Evolutionary conservation across 2,113 vertebrate species (phyloP), one percentile per base, ranked within the genome.

Genomic region (Lanius ludovicianus): DNA sequence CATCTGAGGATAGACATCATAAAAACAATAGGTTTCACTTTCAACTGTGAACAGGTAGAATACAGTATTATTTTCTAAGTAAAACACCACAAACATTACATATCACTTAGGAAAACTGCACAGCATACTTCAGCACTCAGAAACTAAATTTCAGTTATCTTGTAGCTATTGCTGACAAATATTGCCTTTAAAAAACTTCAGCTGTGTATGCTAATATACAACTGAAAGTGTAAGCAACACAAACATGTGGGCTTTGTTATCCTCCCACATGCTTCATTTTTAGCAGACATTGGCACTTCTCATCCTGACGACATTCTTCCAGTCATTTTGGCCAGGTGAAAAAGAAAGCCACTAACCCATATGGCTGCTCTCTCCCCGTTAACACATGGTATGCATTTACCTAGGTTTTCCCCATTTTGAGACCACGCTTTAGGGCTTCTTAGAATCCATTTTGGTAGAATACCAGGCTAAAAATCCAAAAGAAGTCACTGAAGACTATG

Each of bases 151-250:
- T 90, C 59, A 42, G 60, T 90, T 75, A 73, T 64, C 24, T 68
- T 59, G 56, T 65, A 90, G 49, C 56, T 96, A 93, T 63, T 95
- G 95, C 83, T 93, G 88, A 95, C 73, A 96, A 96, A 87, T 90
- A 96, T 71, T 96, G 92, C 89, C 92, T 96, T 94, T 37, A 78
- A 84, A 77, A 87, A 52, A 60, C 46, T 93, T 78, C 95, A 93
- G 78, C 74, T 84, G 79, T 0, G 0, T 65, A 37, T 31, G 47
- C 8, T 39, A 78, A 68, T 44, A 90, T 27, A 90, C 64, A 88
- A 86, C 52, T 64, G 53, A 95, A 77, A 27, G 15, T 39, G 37
- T 67, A 92, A 86, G 59, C 44, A 94, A 92, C 39, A 65, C 15
- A 55, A 60, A 82, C 18, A 39, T 2, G 24, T 85, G 92, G 88